A percentile compares a stretch with the other conserved stretches of the same genome.
Evolutionary conservation across 2,113 vertebrate species (phyloP).

Genomic region (Spheniscus mendiculus): DNA sequence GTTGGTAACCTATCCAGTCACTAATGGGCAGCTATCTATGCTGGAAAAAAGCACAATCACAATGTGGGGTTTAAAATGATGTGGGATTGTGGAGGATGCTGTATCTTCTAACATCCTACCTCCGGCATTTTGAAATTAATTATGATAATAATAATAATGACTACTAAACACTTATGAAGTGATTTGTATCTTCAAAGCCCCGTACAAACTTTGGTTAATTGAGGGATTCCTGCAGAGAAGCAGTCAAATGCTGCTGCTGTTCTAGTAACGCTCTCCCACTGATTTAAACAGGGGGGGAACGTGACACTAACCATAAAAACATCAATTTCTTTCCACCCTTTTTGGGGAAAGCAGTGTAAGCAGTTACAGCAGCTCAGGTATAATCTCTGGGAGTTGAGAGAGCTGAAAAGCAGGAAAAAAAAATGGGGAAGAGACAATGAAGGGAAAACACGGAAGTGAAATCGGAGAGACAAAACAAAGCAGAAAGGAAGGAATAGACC

Average conservation of each 20-base stretch:
- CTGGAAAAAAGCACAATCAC: neutral
- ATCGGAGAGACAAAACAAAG: neutral
- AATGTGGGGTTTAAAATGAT: neutral
- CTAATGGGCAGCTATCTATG: neutral
- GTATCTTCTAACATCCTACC: neutral
- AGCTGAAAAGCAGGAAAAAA: neutral
- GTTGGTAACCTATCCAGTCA: neutral
- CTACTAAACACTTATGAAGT: conserved; percentile 1
- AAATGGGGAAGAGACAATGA: neutral
- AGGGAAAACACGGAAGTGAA: neutral
- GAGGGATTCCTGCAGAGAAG: conserved; percentile 9
- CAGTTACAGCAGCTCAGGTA: neutral
- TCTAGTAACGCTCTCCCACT: neutral
- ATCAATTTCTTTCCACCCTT: neutral
- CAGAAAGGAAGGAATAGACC: neutral
- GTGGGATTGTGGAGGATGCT: neutral
- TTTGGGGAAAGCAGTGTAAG: neutral
- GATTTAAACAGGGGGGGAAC: neutral
- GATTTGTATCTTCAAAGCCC: conserved; percentile 30
- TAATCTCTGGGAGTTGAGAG: neutral
- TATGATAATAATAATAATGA: conserved; percentile 5
- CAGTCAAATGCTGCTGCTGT: neutral
- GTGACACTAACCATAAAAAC: neutral
- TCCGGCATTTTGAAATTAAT: neutral
- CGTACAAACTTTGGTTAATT: neutral